These are phyloP conservation scores for Cotesia congregata DNA, from an alignment of 2,888 invertebrate genomes.

Conservation along the genomic window DNA sequence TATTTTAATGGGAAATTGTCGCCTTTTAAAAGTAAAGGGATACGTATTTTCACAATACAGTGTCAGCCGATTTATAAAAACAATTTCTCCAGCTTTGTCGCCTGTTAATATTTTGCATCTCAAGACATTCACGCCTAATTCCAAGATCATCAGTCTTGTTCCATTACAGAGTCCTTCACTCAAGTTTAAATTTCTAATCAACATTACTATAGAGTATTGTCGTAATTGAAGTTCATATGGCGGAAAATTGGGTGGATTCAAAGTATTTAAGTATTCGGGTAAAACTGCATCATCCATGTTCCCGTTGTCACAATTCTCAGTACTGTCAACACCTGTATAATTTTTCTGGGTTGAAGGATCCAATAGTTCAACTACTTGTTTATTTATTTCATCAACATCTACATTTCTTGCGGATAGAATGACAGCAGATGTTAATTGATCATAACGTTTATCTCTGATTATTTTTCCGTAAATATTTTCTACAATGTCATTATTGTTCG, in stretches of 20 bases:
- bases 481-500: not conserved
- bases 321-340: slow-evolving; percentile 40
- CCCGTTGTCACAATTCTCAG: slow-evolving; percentile 42
- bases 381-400: not conserved
- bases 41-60: slow-evolving; percentile 3
- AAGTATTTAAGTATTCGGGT: slow-evolving; percentile 41
- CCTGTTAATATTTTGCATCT: not conserved
- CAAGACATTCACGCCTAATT: not conserved
- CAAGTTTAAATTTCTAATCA: slow-evolving; percentile 33
- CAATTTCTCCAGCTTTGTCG: not conserved
- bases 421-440: not conserved
- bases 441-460: slow-evolving; percentile 2
- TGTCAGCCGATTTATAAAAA: not conserved
- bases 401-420: not conserved
- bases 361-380: slow-evolving; percentile 30
- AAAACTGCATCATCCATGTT: slow-evolving; percentile 32
- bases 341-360: slow-evolving; percentile 41
- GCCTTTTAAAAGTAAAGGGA: not conserved
- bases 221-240: slow-evolving; percentile 27
- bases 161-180: slow-evolving; percentile 37
- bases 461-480: not conserved
- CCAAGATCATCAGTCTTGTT: slow-evolving; percentile 43
- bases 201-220: slow-evolving; percentile 30
- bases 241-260: slow-evolving; percentile 26
- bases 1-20: not conserved